phyloP scores from a whole-genome alignment of 2,113 vertebrate genomes.

The Nesoenas mayeri region DNA sequence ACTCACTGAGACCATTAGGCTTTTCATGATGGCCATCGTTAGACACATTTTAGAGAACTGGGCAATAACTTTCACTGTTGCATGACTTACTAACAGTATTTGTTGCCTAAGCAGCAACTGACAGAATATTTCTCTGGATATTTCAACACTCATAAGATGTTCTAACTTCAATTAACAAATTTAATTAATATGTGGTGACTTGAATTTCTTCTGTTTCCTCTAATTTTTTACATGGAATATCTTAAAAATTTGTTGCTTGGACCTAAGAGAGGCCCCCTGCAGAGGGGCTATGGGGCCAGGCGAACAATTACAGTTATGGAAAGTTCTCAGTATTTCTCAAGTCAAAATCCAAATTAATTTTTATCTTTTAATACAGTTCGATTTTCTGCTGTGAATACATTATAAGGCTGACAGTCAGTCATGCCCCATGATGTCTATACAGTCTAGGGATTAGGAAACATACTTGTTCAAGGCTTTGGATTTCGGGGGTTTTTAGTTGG shows the following conservation, averaged over 20 bases:
- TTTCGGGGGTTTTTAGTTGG: fast-evolving
- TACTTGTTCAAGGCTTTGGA: background rate
- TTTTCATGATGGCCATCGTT: background rate
- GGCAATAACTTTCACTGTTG: background rate
- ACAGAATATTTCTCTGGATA: background rate
- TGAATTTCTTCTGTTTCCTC: background rate
- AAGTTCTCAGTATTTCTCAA: background rate
- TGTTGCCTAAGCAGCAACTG: background rate
- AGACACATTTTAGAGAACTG: background rate
- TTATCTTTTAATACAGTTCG: background rate
- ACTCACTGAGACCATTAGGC: background rate
- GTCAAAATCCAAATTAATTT: background rate
- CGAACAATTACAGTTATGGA: background rate
- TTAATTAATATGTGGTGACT: background rate
- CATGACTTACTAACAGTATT: background rate
- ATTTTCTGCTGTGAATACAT: background rate
- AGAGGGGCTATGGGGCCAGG: background rate
- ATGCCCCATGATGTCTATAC: background rate
- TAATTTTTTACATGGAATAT: background rate
- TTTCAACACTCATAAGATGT: background rate
- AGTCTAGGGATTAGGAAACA: background rate
- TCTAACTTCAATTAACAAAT: background rate
- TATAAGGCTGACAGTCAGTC: background rate
- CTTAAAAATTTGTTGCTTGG: background rate
- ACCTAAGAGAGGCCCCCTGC: background rate